These are phyloP conservation scores for Abrostola triplasia DNA, from an alignment of 2,888 invertebrate genomes.

Conservation along the genomic window DNA sequence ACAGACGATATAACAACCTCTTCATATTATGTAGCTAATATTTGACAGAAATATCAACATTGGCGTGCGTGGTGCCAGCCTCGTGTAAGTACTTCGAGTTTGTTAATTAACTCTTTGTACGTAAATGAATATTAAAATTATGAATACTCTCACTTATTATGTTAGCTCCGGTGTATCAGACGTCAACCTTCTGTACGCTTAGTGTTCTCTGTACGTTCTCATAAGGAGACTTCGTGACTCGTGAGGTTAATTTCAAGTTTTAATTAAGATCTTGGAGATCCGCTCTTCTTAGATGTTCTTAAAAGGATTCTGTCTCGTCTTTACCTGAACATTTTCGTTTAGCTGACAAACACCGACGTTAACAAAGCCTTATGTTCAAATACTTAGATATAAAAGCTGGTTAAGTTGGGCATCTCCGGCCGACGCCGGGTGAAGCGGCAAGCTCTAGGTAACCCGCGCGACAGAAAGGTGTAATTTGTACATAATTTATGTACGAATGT, in stretches of 20 bases:
- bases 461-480: conserved; percentile 38
- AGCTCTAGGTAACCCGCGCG: conserved; percentile 14
- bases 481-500: conserved; percentile 32
- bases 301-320: conserved; percentile 24
- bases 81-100: conserved; percentile 1
- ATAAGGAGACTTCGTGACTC: conserved; percentile 29
- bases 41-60: neutral
- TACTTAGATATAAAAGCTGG: conserved; percentile 23
- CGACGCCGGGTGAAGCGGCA: conserved; percentile 5
- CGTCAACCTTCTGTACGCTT: conserved; percentile 6
- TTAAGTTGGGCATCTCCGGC: conserved; percentile 27
- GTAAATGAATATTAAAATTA: conserved; percentile 6
- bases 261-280: conserved; percentile 50
- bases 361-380: conserved; percentile 25
- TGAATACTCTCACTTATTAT: conserved; percentile 7
- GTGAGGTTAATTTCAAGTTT: conserved; percentile 48
- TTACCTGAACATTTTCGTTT: conserved; percentile 43
- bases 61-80: neutral
- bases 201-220: conserved; percentile 14
- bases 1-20: neutral
- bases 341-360: conserved; percentile 32
- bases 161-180: conserved; percentile 5
- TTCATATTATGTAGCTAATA: neutral
- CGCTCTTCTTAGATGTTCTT: conserved; percentile 26
- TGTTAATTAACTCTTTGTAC: conserved; percentile 10